Base-by-base conservation (phyloP, 53 echinoderm and acorn worm genomes). In the Stichopus horrens region DNA sequence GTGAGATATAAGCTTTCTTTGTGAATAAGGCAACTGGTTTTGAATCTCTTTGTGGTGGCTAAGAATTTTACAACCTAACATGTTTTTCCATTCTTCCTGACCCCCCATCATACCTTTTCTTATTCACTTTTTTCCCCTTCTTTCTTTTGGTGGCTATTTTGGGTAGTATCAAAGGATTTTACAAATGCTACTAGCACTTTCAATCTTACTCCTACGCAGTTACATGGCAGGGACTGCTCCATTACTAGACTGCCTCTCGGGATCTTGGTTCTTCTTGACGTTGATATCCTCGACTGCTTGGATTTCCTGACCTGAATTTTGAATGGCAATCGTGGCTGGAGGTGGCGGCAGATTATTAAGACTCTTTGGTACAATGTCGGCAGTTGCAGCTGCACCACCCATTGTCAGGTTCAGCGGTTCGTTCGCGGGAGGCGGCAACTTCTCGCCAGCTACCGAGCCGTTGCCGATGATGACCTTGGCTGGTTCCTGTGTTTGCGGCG, bases 361-460 rank as follows among this genome's bases (percentile, higher is more conserved):
- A 9, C 23, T 23, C 21, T 51, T 51, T 6, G 23, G 8, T 7
- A 13, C 77, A 16, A 9, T 9, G 13, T 76, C 52, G 5, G 52
- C 14, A 11, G 77, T 52, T 16, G 52, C 10, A n/a, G 52, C 77
- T 51, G 77, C 77, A 16, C 5, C 5, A 16, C 77, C 77, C 77
- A 76, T 76, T 8, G 77, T 76, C n/a, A 85, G 85, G 63, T 85
- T 85, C n/a, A 85, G 67, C 9, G 85, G 85, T 52, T 85, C 85
- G 52, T 66, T 68, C 5, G 60, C 63, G 16, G 20, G 60, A 10
- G 65, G 63, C 7, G 63, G 52, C 4, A 52, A 52, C 58, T 63
- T 67, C 4, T 9, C 52, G 11, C 7, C 23, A 20, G 57, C 85
- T 52, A 53, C 37, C 10, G 85, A 66, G 52, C 85, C 85, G 16